phyloP scores from a whole-genome alignment of 2,888 invertebrate genomes.

The Ischnura elegans region DNA sequence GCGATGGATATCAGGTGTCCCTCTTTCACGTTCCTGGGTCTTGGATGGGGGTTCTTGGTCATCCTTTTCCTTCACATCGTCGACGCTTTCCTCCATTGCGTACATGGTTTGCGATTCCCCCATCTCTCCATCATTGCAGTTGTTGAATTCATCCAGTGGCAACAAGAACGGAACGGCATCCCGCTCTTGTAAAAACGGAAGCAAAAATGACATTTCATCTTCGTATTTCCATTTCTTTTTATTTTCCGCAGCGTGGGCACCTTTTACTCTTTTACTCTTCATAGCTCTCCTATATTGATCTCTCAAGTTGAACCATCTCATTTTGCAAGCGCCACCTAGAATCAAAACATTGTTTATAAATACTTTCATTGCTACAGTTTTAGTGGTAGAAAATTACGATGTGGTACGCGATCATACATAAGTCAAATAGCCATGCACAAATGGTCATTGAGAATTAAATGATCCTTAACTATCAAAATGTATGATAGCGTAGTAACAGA shows the following conservation, averaged over 20 bases:
- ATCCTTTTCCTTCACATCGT: background rate
- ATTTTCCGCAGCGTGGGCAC: background rate
- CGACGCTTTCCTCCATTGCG: background rate
- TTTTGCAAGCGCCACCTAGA: background rate
- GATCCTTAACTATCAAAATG: too few species aligned
- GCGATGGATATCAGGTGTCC: background rate
- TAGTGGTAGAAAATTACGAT: too few species aligned
- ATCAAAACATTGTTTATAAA: too few species aligned
- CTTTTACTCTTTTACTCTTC: background rate
- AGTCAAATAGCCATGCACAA: too few species aligned
- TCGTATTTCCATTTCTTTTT: background rate
- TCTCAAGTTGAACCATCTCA: conserved; percentile 18
- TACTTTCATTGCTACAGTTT: too few species aligned
- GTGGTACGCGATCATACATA: too few species aligned
- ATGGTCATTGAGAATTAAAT: too few species aligned
- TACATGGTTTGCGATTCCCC: background rate
- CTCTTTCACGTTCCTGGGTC: background rate
- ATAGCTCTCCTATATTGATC: conserved; percentile 23
- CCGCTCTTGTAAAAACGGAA: conserved; percentile 23
- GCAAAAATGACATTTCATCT: conserved; percentile 1
- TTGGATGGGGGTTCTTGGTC: background rate
- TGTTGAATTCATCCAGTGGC: background rate
- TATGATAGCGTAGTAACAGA: too few species aligned
- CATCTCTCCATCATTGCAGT: background rate
- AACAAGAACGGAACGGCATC: background rate